phyloP scores from a whole-genome alignment of 2,113 vertebrate species.

The Pelmatolapia mariae region DNA sequence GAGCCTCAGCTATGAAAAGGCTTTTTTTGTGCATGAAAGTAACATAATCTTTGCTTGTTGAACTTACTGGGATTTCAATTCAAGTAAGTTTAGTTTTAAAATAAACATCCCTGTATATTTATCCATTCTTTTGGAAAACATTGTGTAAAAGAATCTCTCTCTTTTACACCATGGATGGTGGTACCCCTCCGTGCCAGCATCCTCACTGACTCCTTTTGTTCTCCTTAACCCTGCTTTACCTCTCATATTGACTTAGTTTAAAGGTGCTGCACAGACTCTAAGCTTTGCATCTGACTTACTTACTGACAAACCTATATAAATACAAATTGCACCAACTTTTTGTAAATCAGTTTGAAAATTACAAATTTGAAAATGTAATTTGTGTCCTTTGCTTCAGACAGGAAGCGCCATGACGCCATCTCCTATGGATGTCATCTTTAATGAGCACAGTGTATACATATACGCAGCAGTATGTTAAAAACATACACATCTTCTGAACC shows the following conservation, averaged over 20 bases:
- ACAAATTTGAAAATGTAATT: constrained; percentile 8
- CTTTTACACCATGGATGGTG: not conserved
- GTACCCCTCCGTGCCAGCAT: not conserved
- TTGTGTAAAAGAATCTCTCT: not conserved
- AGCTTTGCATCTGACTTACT: not conserved
- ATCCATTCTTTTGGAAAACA: not conserved
- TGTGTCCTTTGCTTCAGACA: constrained; percentile 23
- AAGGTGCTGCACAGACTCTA: not conserved
- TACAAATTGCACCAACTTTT: not conserved
- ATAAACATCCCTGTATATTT: not conserved
- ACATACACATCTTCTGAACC: not conserved
- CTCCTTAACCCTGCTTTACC: not conserved
- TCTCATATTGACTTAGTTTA: not conserved
- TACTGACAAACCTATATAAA: not conserved
- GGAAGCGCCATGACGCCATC: constrained; percentile 31
- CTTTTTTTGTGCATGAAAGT: not conserved
- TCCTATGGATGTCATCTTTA: constrained; percentile 12
- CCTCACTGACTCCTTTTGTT: not conserved
- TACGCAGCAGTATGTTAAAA: constrained; percentile 25
- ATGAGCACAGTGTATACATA: not conserved
- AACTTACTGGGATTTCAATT: not conserved
- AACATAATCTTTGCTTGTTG: not conserved
- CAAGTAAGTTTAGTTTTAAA: not conserved
- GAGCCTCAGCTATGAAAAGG: not conserved
- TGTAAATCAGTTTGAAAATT: not conserved